Percentiles rank a stretch among this genome's conserved stretches.
Evolutionary conservation across 2,113 vertebrate species (phyloP).

Genomic region (Chrysemys picta): DNA sequence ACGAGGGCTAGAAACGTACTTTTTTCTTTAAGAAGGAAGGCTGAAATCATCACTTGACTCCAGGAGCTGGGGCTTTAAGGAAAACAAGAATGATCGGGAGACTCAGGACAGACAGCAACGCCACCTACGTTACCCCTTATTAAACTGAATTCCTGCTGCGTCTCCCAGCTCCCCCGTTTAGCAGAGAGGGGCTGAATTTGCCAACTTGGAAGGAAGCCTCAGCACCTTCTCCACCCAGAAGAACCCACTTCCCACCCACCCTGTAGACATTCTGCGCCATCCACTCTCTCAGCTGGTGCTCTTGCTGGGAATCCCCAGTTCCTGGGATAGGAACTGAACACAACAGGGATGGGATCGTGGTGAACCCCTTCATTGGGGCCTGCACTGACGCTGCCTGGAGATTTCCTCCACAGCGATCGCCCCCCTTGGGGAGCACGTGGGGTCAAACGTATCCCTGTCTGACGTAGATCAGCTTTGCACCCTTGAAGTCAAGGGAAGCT

Average conservation of each 20-base stretch:
- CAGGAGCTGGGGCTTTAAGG: not conserved
- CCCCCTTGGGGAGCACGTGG: not conserved
- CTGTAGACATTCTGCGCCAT: not conserved
- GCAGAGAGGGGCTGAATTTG: not conserved
- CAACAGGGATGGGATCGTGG: not conserved
- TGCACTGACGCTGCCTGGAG: not conserved
- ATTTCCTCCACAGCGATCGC: too few species aligned
- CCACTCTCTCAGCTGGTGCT: not conserved
- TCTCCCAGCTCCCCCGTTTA: not conserved
- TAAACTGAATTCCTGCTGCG: not conserved
- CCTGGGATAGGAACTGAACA: not conserved
- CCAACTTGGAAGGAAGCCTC: not conserved
- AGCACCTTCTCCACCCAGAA: too few species aligned
- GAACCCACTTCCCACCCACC: not conserved
- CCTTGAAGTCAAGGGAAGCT: fast-evolving
- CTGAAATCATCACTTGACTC: not conserved
- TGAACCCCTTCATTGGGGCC: not conserved
- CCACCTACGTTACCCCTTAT: too few species aligned
- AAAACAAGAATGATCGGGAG: not conserved
- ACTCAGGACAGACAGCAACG: not conserved
- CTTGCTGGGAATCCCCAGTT: not conserved
- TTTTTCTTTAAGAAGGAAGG: not conserved
- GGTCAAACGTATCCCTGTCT: fast-evolving
- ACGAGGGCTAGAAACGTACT: not conserved
- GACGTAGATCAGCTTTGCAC: not conserved